phyloP scores from a whole-genome alignment of 2,113 vertebrate species.

The Pygoscelis adeliae region DNA sequence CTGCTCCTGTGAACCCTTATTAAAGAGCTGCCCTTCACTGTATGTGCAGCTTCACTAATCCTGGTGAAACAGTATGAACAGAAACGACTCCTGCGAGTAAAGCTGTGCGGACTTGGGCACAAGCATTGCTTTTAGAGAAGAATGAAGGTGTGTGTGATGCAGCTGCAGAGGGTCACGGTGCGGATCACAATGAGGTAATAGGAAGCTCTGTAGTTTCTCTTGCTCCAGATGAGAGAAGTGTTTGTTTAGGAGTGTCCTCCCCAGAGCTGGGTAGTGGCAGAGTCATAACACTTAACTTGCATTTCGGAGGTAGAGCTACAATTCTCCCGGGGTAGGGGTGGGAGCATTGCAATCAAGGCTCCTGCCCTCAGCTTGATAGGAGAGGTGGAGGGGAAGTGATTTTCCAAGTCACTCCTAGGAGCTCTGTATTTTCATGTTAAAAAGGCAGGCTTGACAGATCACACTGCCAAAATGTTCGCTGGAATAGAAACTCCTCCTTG shows the following conservation, averaged over 20 bases:
- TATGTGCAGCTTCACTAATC: background rate
- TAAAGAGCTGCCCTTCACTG: background rate
- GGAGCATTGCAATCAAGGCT: background rate
- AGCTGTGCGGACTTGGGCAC: background rate
- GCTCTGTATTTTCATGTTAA: background rate
- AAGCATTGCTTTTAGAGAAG: constrained; percentile 44
- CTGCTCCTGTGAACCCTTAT: background rate
- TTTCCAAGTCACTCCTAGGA: background rate
- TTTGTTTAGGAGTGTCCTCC: constrained; percentile 64
- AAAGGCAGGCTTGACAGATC: background rate
- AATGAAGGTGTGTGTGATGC: constrained; percentile 68
- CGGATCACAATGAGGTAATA: constrained; percentile 76
- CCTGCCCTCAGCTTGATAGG: background rate
- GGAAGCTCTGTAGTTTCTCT: constrained; percentile 76
- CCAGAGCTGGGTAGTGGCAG: constrained; percentile 11
- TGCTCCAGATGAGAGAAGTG: constrained; percentile 66
- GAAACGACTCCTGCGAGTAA: background rate
- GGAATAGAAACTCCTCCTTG: background rate
- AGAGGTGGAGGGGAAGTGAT: constrained; percentile 16
- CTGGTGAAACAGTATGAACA: background rate
- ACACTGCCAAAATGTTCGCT: background rate
- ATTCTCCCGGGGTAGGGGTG: constrained; percentile 2
- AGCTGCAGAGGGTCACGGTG: constrained; percentile 63
- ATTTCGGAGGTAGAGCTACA: background rate
- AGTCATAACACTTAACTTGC: background rate